Conservation (phyloP, 2,797 vertebrate genomes). For the Pseudocheirus occidentalis region DNA sequence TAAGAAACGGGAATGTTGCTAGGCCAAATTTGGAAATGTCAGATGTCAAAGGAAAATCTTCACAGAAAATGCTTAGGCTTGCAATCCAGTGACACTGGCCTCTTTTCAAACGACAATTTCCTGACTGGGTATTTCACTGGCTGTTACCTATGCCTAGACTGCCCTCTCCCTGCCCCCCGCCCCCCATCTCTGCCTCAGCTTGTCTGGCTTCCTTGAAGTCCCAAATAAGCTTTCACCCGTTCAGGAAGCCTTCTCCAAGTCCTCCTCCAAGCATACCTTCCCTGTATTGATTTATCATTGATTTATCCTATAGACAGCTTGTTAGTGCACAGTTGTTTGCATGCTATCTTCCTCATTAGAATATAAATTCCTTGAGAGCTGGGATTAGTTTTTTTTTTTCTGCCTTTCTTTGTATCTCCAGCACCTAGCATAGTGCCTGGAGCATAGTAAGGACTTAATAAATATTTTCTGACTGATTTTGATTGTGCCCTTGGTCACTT, state of each 20-base stretch:
- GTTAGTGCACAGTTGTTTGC: background rate
- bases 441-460: background rate
- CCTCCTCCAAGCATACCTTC: background rate
- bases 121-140: background rate
- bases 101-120: background rate
- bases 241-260: background rate
- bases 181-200: background rate
- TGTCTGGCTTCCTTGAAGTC: background rate
- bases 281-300: background rate
- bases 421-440: background rate
- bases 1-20: background rate
- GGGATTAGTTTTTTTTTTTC: background rate
- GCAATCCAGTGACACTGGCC: background rate
- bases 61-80: background rate
- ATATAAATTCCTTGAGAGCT: background rate
- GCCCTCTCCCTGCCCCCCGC: background rate
- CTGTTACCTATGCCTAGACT: background rate
- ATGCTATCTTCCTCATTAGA: background rate
- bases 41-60: background rate
- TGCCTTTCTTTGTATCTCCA: background rate
- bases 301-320: background rate
- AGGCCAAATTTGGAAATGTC: background rate
- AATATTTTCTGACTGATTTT: background rate
- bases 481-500: background rate
- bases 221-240: background rate